Evolutionary conservation across 2,113 vertebrate species (phyloP), one percentile per base, ranked within the genome.

Genomic region (Hylia prasina): DNA sequence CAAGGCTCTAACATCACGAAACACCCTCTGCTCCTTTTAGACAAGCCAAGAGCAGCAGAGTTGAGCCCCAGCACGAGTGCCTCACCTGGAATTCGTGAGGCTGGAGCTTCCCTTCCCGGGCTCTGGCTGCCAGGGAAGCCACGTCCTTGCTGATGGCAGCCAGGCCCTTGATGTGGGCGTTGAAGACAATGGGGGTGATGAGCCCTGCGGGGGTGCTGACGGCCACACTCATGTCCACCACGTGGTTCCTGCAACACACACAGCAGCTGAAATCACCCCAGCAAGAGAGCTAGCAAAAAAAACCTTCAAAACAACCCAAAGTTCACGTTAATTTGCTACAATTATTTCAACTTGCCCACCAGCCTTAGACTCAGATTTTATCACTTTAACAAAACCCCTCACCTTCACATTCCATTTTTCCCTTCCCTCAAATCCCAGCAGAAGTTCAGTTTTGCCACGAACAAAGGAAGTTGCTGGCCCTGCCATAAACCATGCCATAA

Each of bases 141-240:
- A 99, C 98, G 22, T 99, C 99, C 61, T 97, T 97, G 94, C 98
- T 98, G 89, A 99, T 99, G 92, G 98, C 94, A 33, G 97, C 98
- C 93, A 99, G 97, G 64, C 99, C 99, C 96, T 99, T 99, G 93
- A 98, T 97, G 94, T 99, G 99, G 10, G 99, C 98, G 5, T 99
- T 99, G 85, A 99, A 99, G 63, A 99, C 99, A 45, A 99, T 99
- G n/a, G 99, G 99, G 2, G 99, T 99, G 96, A 99, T 99, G 68
- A 99, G 99, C 58, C 99, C 99, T 20, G 90, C 98, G 27, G 99
- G 97, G 13, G 99, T 99, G 91, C 99, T 99, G 70, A 99, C 99
- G 1, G 99, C 99, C 47, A 99, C 98, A 5, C 97, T 99, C 57
- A 99, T 73, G 16, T 99, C 99, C 86, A 99, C 99, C 81, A 99